Base-by-base conservation (phyloP, 2,797 vertebrate species). In the Propithecus deckenii region DNA sequence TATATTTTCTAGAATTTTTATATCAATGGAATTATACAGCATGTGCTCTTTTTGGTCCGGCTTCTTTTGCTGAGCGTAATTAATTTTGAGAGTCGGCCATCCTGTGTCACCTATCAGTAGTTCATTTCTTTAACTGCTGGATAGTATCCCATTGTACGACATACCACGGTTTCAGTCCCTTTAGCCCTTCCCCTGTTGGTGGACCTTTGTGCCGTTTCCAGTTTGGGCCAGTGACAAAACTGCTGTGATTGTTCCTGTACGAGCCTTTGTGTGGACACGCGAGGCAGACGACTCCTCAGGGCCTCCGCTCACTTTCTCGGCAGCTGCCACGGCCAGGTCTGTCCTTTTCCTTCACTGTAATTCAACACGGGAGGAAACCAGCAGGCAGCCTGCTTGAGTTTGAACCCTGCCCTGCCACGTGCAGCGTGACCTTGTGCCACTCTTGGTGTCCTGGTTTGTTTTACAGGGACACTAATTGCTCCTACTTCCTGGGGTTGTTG, bases 231-330 rank as follows among this genome's bases (percentile, higher is more conserved):
- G 4, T 5, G 52, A 48, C 17, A 11, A 76, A 63, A 52, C 48
- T 38, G 52, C 88, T 7, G 1, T 11, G 50, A 5, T 4, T 32
- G 23, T 17, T 69, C 7, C 11, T 2, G 22, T 3, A 0, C 23
- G 4, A 20, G 20, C 15, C 59, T 7, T 25, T 12, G 4, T 38
- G n/a, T 2, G 11, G 59, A 11, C 32, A 15, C 8, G 0, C 0
- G 32, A 61, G 25, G 50, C 59, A 10, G 50, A 25, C 4, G 55
- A 32, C 17, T 52, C 79, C 74, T 46, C 4, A 4, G 43, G 78
- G 38, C 3, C 5, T 57, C n/a, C 3, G 11, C 35, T 59, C 2
- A 18, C 71, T 25, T 32, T 80, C 23, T 43, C 20, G 48, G 75
- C 28, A 38, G 41, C 32, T 13, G 32, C 79, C 81, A 43, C 20